phyloP scores from a whole-genome alignment of 2,888 invertebrate species.

The Melanophora roralis region DNA sequence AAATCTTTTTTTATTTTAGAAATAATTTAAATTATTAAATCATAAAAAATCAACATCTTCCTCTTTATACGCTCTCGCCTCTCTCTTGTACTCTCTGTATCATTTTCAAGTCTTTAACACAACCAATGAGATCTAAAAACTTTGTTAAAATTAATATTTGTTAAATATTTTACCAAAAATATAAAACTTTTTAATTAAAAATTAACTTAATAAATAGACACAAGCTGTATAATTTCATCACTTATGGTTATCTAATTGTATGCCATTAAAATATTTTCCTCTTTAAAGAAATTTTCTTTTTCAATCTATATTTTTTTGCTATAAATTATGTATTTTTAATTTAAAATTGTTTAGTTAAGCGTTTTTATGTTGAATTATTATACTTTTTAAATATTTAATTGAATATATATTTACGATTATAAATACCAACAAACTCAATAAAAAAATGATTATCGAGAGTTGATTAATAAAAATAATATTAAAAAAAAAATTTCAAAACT shows the following conservation, averaged over 20 bases:
- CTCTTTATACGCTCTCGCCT: neutral
- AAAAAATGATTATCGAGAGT: slow-evolving; percentile 31
- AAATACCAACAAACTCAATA: slow-evolving; percentile 52
- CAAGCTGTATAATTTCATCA: too few relatives aligned
- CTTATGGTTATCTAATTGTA: too few relatives aligned
- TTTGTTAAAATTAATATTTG: too few relatives aligned
- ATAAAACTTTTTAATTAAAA: too few relatives aligned
- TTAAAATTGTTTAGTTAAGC: slow-evolving; percentile 67
- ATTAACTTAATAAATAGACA: too few relatives aligned
- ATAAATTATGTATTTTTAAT: slow-evolving; percentile 66
- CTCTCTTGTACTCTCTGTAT: neutral
- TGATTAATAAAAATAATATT: slow-evolving; percentile 34
- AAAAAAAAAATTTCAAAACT: slow-evolving; percentile 33
- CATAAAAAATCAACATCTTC: too few relatives aligned
- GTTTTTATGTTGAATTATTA: slow-evolving; percentile 64
- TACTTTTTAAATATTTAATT: slow-evolving; percentile 67
- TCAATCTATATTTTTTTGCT: slow-evolving; percentile 62
- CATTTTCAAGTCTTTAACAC: neutral
- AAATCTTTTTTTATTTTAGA: too few relatives aligned
- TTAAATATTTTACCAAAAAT: too few relatives aligned
- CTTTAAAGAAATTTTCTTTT: neutral
- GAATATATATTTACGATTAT: slow-evolving; percentile 63
- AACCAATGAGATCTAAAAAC: neutral
- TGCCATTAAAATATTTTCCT: too few relatives aligned
- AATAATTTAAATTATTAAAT: too few relatives aligned